A percentile compares a stretch with the other conserved stretches of the same genome.
Conservation (phyloP, 2,797 vertebrate species). For the Hemibagrus guttatus region DNA sequence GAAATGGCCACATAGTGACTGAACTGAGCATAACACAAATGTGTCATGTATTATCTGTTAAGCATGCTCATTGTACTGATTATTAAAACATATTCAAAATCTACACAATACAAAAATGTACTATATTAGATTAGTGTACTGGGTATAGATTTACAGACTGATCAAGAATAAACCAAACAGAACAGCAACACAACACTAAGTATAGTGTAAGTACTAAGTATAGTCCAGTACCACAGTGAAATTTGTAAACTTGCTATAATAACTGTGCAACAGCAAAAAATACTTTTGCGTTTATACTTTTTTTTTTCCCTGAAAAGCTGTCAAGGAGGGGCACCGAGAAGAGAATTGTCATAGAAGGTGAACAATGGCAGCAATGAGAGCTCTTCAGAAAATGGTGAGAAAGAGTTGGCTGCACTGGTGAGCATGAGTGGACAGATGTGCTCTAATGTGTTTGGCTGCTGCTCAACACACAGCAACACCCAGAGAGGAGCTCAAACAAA, state of each 20-base stretch:
- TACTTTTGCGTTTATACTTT: constrained; percentile 38
- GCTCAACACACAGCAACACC: constrained; percentile 59
- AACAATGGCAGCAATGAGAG: constrained; percentile 60
- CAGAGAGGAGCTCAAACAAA: constrained; percentile 69
- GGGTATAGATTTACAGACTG: not conserved
- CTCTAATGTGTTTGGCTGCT: constrained; percentile 78
- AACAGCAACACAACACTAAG: not conserved
- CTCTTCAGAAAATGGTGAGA: constrained; percentile 60
- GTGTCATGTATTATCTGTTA: not conserved
- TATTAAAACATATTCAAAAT: not conserved
- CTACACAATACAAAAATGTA: not conserved
- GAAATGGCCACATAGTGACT: not conserved
- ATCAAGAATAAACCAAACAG: not conserved
- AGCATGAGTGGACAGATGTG: constrained; percentile 78
- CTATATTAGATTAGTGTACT: not conserved
- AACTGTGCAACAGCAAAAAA: constrained; percentile 1
- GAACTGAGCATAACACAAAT: not conserved
- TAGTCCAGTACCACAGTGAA: not conserved
- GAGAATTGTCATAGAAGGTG: constrained; percentile 57
- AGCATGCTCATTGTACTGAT: not conserved
- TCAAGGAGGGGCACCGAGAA: constrained; percentile 49
- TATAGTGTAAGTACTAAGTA: not conserved
- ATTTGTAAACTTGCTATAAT: constrained; percentile 1
- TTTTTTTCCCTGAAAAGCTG: constrained; percentile 31
- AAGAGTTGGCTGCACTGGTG: constrained; percentile 58